Evolutionary conservation across 1,140 invertebrate species (phyloP).

Genomic region (Gyrodactylus salaris): DNA sequence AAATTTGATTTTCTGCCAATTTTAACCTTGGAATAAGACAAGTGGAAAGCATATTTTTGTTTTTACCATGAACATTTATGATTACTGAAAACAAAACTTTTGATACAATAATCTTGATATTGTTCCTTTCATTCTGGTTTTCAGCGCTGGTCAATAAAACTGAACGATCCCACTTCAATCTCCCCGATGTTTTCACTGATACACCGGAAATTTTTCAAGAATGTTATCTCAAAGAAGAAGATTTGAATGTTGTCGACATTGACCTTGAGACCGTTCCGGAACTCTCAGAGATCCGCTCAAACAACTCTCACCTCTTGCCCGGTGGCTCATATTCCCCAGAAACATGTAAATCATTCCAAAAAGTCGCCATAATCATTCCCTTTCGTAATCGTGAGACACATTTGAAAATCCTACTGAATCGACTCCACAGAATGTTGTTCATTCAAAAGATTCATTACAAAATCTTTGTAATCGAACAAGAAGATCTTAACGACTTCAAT

Average conservation of each 20-base stretch:
- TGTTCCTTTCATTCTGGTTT: slow-evolving; percentile 8
- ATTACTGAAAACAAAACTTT: not conserved
- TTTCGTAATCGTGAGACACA: slow-evolving; percentile 20
- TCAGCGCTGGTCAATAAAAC: slow-evolving; percentile 13
- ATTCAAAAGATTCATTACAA: slow-evolving; percentile 15
- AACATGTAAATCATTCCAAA: slow-evolving; percentile 33
- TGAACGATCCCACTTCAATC: slow-evolving; percentile 12
- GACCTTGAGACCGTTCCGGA: slow-evolving; percentile 13
- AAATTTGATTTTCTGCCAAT: no score
- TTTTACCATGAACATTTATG: no score
- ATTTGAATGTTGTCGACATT: not conserved
- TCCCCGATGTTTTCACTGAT: slow-evolving; percentile 11
- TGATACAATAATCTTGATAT: not conserved
- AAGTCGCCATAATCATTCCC: slow-evolving; percentile 20
- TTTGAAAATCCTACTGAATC: slow-evolving; percentile 14
- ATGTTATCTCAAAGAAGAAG: slow-evolving; percentile 12
- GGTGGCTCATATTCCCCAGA: slow-evolving; percentile 39
- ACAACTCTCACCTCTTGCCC: slow-evolving; percentile 17
- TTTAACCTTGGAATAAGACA: no score
- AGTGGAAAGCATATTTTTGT: no score
- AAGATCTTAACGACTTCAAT: slow-evolving; percentile 15
- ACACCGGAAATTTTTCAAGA: slow-evolving; percentile 15
- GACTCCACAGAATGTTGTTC: slow-evolving; percentile 16
- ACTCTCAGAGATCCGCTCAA: slow-evolving; percentile 19
- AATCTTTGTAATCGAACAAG: slow-evolving; percentile 18